Evolutionary conservation across 23 tunicate genomes (phyloP), one percentile per base, ranked within the genome.

Genomic region (Trididemnum clinides): DNA sequence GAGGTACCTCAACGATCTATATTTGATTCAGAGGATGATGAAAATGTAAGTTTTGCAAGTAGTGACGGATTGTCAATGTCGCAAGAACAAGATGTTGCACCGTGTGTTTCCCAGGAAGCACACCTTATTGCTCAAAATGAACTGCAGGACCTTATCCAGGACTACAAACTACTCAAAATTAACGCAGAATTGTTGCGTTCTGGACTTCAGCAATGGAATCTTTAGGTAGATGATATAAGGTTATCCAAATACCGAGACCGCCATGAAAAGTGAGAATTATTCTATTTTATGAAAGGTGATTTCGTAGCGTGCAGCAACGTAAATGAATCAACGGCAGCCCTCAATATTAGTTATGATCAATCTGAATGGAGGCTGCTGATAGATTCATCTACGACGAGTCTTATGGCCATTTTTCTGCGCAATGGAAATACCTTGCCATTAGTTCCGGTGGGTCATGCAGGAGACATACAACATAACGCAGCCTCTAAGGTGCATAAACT

Each of bases 171-270:
- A 34, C 50, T 0, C 78, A 72, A 72, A 0, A 19, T 19, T 33
- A 72, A 72, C 19, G 54, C 54, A 44, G 51, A 72, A 72, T 19
- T 72, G 29, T 72, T 72, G 78, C 0, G 51, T 33, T 33, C 51
- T 18, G 32, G 78, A n/a, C 78, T 72, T 33, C 51, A 72, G 44
- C 78, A 72, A 72, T 72, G 78, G 78, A 72, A 72, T 72, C 78
- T 72, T 33, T 22, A 28, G 0, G 64, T n/a, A n/a, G n/a, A n/a
- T n/a, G n/a, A n/a, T n/a, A n/a, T n/a, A n/a, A n/a, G 50, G 50
- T 15, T 72, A 33, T 72, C 78, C 23, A 0, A 33, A 72, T 72
- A 18, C 78, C 51, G 78, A 15, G 31, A 30, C 50, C 78, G 50
- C 19, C 44, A 72, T 18, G 18, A 72, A 34, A 5, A 63, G 23